A percentile compares a stretch with the other conserved stretches of the same genome.
phyloP scores from a whole-genome alignment of 2,113 vertebrate genomes.

The Serilophus lunatus region DNA sequence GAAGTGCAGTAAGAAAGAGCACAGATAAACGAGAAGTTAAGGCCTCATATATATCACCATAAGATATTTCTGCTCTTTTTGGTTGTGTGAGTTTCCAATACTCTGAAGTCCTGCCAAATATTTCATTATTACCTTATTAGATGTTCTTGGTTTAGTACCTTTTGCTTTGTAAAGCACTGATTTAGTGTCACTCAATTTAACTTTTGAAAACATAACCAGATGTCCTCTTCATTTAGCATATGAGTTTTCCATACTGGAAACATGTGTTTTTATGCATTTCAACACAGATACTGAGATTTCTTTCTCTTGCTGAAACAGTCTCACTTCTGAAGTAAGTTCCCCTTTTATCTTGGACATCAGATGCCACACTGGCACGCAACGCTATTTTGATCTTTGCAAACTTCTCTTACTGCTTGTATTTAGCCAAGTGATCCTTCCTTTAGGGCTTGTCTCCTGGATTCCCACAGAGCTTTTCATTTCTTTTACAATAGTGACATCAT shows the following conservation, averaged over 20 bases:
- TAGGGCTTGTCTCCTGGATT: background rate
- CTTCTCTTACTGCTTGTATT: background rate
- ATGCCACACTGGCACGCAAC: background rate
- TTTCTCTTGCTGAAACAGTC: background rate
- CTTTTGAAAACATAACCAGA: constrained; percentile 59
- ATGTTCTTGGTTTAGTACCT: constrained; percentile 53
- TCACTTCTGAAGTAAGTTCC: background rate
- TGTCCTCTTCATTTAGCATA: constrained; percentile 43
- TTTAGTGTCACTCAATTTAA: constrained; percentile 55
- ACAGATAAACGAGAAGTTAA: constrained; percentile 26
- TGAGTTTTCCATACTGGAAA: constrained; percentile 46
- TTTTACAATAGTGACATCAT: constrained; percentile 25
- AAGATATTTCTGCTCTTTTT: background rate
- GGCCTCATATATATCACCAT: constrained; percentile 7
- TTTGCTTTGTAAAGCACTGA: constrained; percentile 50
- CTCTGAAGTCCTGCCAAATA: constrained; percentile 49
- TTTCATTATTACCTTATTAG: constrained; percentile 50
- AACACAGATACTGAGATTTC: background rate
- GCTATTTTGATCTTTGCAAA: background rate
- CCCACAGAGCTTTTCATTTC: constrained; percentile 30
- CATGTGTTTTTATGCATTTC: constrained; percentile 33
- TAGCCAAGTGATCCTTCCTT: background rate
- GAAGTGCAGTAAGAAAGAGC: constrained; percentile 22
- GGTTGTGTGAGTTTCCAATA: background rate
- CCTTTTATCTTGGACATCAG: constrained; percentile 8